Percentiles rank a stretch among this genome's conserved stretches.
phyloP scores from a whole-genome alignment of 2,888 invertebrate species.

The Harpalus rubripes region DNA sequence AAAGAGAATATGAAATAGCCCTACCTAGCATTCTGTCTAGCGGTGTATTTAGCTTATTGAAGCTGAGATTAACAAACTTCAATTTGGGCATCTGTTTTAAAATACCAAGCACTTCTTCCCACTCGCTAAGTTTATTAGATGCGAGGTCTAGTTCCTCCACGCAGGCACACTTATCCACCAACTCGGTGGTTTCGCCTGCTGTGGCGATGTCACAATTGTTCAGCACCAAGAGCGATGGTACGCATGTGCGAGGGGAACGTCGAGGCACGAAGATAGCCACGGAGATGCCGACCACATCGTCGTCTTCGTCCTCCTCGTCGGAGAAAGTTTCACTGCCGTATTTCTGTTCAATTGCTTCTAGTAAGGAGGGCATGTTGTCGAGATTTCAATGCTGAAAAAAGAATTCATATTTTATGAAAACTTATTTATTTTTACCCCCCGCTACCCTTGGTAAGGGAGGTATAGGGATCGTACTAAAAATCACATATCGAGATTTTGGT shows the following conservation, averaged over 20 bases:
- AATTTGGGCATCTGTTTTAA: constrained; percentile 92
- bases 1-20: background rate
- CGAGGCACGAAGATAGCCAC: constrained; percentile 93
- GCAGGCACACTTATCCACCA: constrained; percentile 90
- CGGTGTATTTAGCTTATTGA: constrained; percentile 89
- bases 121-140: constrained; percentile 92
- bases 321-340: constrained; percentile 83
- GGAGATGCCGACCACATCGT: constrained; percentile 82
- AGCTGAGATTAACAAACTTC: constrained; percentile 94
- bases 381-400: constrained; percentile 18
- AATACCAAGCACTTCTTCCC: constrained; percentile 94
- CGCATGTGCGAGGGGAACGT: constrained; percentile 86
- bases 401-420: background rate
- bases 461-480: too few relatives aligned
- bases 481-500: too few relatives aligned
- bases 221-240: constrained; percentile 91
- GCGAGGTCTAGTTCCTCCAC: constrained; percentile 97
- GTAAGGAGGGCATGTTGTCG: constrained; percentile 88
- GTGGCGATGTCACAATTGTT: constrained; percentile 95
- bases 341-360: constrained; percentile 94
- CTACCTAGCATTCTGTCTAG: constrained; percentile 76
- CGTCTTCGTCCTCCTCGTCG: constrained; percentile 79
- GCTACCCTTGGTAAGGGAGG: too few relatives aligned
- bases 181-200: constrained; percentile 89
- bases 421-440: too few relatives aligned